Base-by-base conservation (phyloP, 2,888 invertebrate species). In the Spilosoma lubricipeda region DNA sequence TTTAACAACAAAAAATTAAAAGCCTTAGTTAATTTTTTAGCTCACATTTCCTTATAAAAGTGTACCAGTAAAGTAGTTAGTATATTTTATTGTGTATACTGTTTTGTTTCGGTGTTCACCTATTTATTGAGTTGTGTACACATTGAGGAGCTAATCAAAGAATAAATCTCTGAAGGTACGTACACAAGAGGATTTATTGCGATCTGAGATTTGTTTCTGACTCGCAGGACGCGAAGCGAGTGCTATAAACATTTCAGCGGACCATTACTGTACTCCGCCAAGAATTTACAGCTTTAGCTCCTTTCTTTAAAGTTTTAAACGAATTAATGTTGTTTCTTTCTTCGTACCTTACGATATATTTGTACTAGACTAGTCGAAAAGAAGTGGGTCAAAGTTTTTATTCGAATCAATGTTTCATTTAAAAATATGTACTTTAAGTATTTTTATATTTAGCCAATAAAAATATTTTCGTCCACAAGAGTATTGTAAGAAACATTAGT, bases 221-320 rank as follows among this genome's bases (percentile, higher is more conserved):
- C 85, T 84, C 87, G 85, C 86, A 86, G 87, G 85, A 89, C 89
- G 85, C 86, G 86, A 88, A 88, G 84, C 88, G 87, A 85, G 86
- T 85, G 90, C 93, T 87, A 93, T 93, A 94, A 93, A 94, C 93
- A 93, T 93, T 91, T 93, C 93, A 91, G 82, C 90, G 86, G 87
- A 87, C 93, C 92, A 92, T 93, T 93, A 93, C 90, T 85, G 90
- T 87, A 86, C 88, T 85, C 87, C 84, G 81, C 88, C 78, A 88
- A 89, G 91, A 90, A 91, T 92, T 92, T 90, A 87, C 89, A 88
- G 88, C 85, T 89, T 90, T 91, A 89, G 90, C 90, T 92, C 88
- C 90, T 88, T 85, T 84, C 88, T 89, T 88, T 85, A 87, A 90
- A 93, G 87, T 92, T 93, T 91, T 89, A 91, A 91, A 91, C 87